Percentiles rank a stretch among this genome's conserved stretches.
These are phyloP conservation scores for Lucinisca nassula DNA, from an alignment of 2,888 invertebrate genomes.

Conservation along the genomic window DNA sequence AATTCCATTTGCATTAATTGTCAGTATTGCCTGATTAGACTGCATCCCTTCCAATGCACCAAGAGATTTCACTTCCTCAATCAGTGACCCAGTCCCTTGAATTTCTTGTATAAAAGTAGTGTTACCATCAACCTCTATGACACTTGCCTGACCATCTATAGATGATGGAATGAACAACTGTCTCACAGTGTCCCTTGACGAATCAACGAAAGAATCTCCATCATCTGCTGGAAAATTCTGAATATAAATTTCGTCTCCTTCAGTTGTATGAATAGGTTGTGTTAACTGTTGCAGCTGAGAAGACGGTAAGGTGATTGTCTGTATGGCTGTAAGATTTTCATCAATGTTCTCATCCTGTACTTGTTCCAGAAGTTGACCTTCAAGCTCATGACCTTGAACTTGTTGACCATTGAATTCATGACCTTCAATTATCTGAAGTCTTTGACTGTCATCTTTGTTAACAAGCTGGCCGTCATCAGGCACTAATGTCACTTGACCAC, in stretches of 20 bases:
- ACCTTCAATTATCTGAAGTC: not conserved
- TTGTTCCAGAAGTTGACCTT: not conserved
- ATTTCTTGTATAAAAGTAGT: not conserved
- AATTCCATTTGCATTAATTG: not conserved
- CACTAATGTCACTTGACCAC: not conserved
- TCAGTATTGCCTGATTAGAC: not conserved
- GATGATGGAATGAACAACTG: not conserved
- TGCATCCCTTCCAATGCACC: not conserved
- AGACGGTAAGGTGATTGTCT: constrained; percentile 61
- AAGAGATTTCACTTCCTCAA: not conserved
- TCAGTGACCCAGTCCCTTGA: not conserved
- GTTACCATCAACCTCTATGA: not conserved
- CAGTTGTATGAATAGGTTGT: constrained; percentile 38
- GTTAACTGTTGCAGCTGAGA: constrained; percentile 56
- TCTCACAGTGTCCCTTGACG: not conserved
- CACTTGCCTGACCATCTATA: not conserved
- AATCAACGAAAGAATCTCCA: not conserved
- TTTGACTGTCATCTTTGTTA: not conserved
- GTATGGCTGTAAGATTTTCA: constrained; percentile 66
- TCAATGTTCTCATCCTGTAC: constrained; percentile 38
- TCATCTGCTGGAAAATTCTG: constrained; percentile 13
- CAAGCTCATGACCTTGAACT: not conserved
- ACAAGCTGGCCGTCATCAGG: not conserved
- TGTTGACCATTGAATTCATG: not conserved
- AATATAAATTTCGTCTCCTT: constrained; percentile 57